Evolutionary conservation across 2,797 vertebrate genomes (phyloP).

Genomic region (Steatocranus sp.): DNA sequence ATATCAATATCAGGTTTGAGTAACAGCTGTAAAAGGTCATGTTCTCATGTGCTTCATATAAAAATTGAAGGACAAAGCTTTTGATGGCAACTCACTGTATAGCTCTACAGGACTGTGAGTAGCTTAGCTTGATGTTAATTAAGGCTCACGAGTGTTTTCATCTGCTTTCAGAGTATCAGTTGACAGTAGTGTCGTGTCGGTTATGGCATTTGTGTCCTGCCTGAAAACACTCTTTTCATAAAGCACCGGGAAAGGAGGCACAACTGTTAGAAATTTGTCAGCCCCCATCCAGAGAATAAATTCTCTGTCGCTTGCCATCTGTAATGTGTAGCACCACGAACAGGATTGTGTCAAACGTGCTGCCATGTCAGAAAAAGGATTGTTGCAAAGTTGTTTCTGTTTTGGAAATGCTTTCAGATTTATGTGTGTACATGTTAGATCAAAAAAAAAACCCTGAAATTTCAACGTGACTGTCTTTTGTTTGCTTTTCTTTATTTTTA

Average conservation of each 20-base stretch:
- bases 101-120: constrained; percentile 1
- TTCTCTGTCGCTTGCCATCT: not conserved
- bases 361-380: not conserved
- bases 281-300: not conserved
- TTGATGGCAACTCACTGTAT: not conserved
- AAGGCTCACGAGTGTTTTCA: constrained; percentile 38
- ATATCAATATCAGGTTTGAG: constrained; percentile 12
- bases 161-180: constrained; percentile 18
- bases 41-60: constrained; percentile 12
- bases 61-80: constrained; percentile 16
- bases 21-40: constrained; percentile 3
- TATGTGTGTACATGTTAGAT: not conserved
- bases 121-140: constrained; percentile 24
- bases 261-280: constrained; percentile 11
- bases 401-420: not conserved
- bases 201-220: not conserved
- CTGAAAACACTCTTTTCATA: constrained; percentile 10
- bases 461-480: not conserved
- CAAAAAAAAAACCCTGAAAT: not conserved
- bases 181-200: constrained; percentile 3
- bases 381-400: not conserved
- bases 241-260: not conserved
- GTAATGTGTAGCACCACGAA: not conserved
- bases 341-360: constrained; percentile 17
- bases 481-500: not conserved